phyloP scores from a whole-genome alignment of 2,113 vertebrate species.

The Semicossyphus pulcher region DNA sequence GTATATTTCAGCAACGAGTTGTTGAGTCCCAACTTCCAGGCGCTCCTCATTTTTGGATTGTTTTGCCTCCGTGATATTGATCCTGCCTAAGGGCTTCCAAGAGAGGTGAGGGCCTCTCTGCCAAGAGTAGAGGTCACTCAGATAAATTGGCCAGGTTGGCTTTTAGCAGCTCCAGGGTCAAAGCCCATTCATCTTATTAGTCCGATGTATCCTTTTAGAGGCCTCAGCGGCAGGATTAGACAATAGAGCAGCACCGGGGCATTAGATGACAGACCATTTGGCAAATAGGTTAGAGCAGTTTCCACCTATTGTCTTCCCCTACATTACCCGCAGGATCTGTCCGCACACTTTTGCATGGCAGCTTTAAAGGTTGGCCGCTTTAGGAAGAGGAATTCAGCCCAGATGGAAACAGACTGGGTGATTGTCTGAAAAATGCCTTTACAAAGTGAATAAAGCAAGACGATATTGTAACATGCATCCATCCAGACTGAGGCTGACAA shows the following conservation, averaged over 20 bases:
- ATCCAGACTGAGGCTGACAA: slow-evolving; percentile 11
- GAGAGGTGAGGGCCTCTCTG: slow-evolving; percentile 83
- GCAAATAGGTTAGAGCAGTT: slow-evolving; percentile 80
- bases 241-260: slow-evolving; percentile 72
- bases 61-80: slow-evolving; percentile 87
- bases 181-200: slow-evolving; percentile 94
- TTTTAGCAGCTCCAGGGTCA: slow-evolving; percentile 94
- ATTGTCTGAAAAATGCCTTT: slow-evolving; percentile 30
- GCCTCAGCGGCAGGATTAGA: slow-evolving; percentile 91
- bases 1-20: slow-evolving; percentile 35
- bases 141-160: slow-evolving; percentile 94
- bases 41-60: slow-evolving; percentile 65
- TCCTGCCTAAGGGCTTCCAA: slow-evolving; percentile 83
- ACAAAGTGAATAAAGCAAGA: slow-evolving; percentile 29
- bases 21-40: slow-evolving; percentile 36
- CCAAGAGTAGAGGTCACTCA: slow-evolving; percentile 84
- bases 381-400: slow-evolving; percentile 9
- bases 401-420: background rate
- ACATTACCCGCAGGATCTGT: slow-evolving; percentile 60
- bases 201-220: slow-evolving; percentile 91
- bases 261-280: slow-evolving; percentile 80
- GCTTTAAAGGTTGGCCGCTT: slow-evolving; percentile 48
- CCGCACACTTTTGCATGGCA: slow-evolving; percentile 63
- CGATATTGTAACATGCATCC: slow-evolving; percentile 5
- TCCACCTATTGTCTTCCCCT: slow-evolving; percentile 75